Percentiles rank a stretch among this genome's conserved stretches.
Evolutionary conservation across 2,888 invertebrate species (phyloP).

Genomic region (Subacronicta megacephala): DNA sequence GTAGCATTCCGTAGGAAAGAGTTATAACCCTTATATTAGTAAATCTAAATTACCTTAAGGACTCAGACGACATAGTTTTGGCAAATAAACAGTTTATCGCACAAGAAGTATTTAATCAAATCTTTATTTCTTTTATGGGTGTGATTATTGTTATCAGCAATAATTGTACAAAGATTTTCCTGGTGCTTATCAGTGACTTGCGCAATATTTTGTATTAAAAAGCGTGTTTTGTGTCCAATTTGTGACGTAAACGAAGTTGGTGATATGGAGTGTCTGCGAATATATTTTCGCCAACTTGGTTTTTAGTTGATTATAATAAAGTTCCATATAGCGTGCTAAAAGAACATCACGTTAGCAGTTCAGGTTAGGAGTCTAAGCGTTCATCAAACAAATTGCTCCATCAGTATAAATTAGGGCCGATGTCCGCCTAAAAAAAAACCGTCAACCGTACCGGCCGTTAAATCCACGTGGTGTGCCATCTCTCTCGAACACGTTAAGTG

Average conservation of each 20-base stretch:
- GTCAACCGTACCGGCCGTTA: slow-evolving; percentile 23
- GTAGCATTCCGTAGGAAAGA: background rate
- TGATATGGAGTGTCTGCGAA: slow-evolving; percentile 32
- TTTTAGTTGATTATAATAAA: slow-evolving; percentile 19
- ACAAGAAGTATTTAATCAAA: slow-evolving; percentile 25
- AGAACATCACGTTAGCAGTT: slow-evolving; percentile 24
- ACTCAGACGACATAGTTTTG: slow-evolving; percentile 38
- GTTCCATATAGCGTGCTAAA: slow-evolving; percentile 35
- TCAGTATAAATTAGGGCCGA: slow-evolving; percentile 46
- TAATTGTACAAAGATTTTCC: slow-evolving; percentile 22
- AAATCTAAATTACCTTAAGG: slow-evolving; percentile 28
- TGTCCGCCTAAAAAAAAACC: slow-evolving; percentile 9
- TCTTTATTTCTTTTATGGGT: slow-evolving; percentile 9
- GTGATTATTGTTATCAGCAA: slow-evolving; percentile 7
- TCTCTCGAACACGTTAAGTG: slow-evolving; percentile 17
- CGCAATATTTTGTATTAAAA: background rate
- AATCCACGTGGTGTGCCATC: slow-evolving; percentile 18
- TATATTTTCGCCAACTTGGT: slow-evolving; percentile 11
- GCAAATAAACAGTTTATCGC: slow-evolving; percentile 28
- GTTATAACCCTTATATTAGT: slow-evolving; percentile 21
- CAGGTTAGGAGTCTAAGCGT: slow-evolving; percentile 40
- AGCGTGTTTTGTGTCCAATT: too few species aligned
- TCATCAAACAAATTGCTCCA: slow-evolving; percentile 53
- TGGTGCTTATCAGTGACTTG: background rate
- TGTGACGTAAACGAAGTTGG: too few species aligned